Percentiles rank a stretch among this genome's conserved stretches.
Evolutionary conservation across 2,797 vertebrate species (phyloP).

Genomic region (Myotis planiceps): DNA sequence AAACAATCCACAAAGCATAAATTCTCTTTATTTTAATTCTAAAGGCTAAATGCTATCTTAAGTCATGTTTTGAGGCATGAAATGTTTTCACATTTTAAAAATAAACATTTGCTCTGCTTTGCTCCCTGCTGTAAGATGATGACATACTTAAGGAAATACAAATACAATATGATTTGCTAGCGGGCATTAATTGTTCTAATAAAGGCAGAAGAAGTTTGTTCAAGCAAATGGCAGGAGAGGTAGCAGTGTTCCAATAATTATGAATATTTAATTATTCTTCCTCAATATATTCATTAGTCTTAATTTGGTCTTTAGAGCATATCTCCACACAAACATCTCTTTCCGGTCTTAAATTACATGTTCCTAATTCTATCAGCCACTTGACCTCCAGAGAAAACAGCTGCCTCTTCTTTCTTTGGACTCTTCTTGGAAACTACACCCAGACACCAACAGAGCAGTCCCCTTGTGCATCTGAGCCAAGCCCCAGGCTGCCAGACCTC

Average conservation of each 20-base stretch:
- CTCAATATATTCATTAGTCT: neutral
- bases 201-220: constrained; percentile 9
- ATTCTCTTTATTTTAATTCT: constrained; percentile 22
- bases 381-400: constrained; percentile 12
- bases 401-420: constrained; percentile 37
- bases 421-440: constrained; percentile 13
- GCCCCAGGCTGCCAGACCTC: neutral
- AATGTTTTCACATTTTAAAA: neutral
- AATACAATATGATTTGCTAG: constrained; percentile 6
- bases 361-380: neutral
- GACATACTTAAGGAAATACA: constrained; percentile 41
- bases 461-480: neutral
- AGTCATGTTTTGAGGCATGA: constrained; percentile 4
- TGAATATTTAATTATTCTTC: constrained; percentile 28
- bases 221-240: constrained; percentile 9
- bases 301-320: neutral
- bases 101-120: neutral
- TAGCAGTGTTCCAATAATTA: neutral
- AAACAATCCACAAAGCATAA: constrained; percentile 18
- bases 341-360: neutral
- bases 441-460: neutral
- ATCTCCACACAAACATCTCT: neutral
- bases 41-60: neutral
- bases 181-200: neutral
- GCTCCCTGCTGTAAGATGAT: neutral